Percentiles rank a stretch among this genome's conserved stretches.
phyloP scores from a whole-genome alignment of 2,888 invertebrate species.

The Laspeyria flexula region DNA sequence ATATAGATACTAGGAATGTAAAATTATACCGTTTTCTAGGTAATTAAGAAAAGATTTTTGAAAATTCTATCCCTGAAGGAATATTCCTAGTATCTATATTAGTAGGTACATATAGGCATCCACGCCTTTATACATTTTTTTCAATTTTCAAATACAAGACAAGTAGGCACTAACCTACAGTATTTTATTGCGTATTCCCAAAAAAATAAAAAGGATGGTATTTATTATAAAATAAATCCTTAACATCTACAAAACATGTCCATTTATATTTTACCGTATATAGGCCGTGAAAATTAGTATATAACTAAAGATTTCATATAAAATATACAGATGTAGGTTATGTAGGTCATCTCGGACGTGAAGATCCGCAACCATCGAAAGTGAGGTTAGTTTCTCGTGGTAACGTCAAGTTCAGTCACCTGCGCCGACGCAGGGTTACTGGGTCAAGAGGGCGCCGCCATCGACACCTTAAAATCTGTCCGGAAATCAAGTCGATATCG shows the following conservation, averaged over 20 bases:
- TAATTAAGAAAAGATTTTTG: too few species aligned
- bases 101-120: too few species aligned
- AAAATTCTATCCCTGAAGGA: too few species aligned
- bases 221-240: neutral
- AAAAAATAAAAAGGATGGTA: too few species aligned
- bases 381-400: constrained; percentile 69
- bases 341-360: constrained; percentile 48
- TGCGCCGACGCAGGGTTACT: constrained; percentile 65
- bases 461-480: constrained; percentile 54
- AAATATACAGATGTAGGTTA: constrained; percentile 49
- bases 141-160: too few species aligned
- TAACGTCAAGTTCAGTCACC: constrained; percentile 62
- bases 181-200: too few species aligned
- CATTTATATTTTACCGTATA: neutral
- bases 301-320: constrained; percentile 6
- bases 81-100: too few species aligned
- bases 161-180: too few species aligned
- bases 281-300: constrained; percentile 1
- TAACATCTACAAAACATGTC: neutral
- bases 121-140: too few species aligned
- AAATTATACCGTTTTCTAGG: too few species aligned
- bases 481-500: constrained; percentile 14
- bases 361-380: constrained; percentile 74
- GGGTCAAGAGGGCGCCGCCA: constrained; percentile 68
- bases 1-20: too few species aligned